Conservation (phyloP, 2,113 vertebrate species). For the Hemichromis elongatus region DNA sequence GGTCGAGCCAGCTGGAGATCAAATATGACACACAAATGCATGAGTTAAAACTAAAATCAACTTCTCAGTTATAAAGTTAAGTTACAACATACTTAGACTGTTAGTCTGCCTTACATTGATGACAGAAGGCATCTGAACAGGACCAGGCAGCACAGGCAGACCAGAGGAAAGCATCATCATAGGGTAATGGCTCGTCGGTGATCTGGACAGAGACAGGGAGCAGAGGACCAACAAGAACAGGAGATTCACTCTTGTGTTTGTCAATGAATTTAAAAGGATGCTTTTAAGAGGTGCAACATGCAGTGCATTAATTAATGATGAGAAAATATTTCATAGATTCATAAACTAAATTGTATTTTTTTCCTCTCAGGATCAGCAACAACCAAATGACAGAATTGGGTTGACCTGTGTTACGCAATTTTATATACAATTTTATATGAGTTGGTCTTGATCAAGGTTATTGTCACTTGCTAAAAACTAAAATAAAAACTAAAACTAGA, state of each 20-base stretch:
- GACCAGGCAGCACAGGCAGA: constrained; percentile 90
- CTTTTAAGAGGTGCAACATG: not conserved
- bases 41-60: not conserved
- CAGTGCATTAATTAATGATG: not conserved
- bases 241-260: not conserved
- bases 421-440: not conserved
- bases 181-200: constrained; percentile 86
- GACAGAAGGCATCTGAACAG: constrained; percentile 92
- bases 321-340: not conserved
- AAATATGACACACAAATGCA: constrained; percentile 9
- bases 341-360: fast-evolving
- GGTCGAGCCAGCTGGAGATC: constrained; percentile 84
- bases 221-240: not conserved
- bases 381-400: not conserved
- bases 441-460: not conserved
- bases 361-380: not conserved
- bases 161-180: constrained; percentile 95
- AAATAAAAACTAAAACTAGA: not conserved
- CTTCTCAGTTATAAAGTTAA: not conserved
- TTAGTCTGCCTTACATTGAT: constrained; percentile 83
- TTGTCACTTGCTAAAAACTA: not conserved
- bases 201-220: constrained; percentile 66
- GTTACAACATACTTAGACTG: not conserved
- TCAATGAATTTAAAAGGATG: not conserved
- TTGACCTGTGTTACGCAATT: not conserved